A percentile compares a stretch with the other conserved stretches of the same genome.
Evolutionary conservation across 2,888 invertebrate species (phyloP).

Genomic region (Lypha dubia): DNA sequence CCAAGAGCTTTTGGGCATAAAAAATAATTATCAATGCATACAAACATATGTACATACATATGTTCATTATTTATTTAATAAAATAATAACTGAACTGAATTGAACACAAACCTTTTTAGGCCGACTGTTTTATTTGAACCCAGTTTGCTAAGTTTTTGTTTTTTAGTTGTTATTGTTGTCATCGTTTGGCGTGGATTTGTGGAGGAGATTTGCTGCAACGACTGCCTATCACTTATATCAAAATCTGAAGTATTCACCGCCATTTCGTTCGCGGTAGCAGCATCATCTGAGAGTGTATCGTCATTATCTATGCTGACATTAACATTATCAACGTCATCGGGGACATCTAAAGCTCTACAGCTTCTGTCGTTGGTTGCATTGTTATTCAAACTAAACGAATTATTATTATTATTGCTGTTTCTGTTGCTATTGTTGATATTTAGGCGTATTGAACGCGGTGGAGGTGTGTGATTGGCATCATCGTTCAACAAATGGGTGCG

Average conservation of each 20-base stretch:
- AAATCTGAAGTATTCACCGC: conserved; percentile 75
- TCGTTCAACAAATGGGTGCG: conserved; percentile 79
- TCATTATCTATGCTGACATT: conserved; percentile 66
- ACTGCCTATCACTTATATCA: conserved; percentile 79
- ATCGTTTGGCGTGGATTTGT: conserved; percentile 75
- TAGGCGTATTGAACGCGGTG: conserved; percentile 72
- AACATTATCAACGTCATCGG: conserved; percentile 66
- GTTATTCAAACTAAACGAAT: conserved; percentile 73
- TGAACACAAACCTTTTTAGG: conserved; percentile 80
- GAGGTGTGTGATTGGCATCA: conserved; percentile 60
- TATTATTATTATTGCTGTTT: conserved; percentile 74
- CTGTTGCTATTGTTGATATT: conserved; percentile 69
- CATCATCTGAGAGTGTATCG: conserved; percentile 76
- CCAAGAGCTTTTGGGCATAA: not conserved
- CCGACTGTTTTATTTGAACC: conserved; percentile 81
- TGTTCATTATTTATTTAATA: too few relatives aligned
- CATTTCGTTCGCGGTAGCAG: conserved; percentile 68
- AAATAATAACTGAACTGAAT: not conserved
- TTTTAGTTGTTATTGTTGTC: conserved; percentile 75
- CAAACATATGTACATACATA: not conserved
- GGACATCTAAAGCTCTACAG: conserved; percentile 23
- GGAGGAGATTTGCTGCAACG: conserved; percentile 62
- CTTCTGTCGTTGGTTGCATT: conserved; percentile 72
- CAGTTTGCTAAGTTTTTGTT: conserved; percentile 80
- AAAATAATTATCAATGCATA: too few relatives aligned